Conservation (phyloP, 2,797 vertebrate species). For the Enteromius thamalakanensis region DNA sequence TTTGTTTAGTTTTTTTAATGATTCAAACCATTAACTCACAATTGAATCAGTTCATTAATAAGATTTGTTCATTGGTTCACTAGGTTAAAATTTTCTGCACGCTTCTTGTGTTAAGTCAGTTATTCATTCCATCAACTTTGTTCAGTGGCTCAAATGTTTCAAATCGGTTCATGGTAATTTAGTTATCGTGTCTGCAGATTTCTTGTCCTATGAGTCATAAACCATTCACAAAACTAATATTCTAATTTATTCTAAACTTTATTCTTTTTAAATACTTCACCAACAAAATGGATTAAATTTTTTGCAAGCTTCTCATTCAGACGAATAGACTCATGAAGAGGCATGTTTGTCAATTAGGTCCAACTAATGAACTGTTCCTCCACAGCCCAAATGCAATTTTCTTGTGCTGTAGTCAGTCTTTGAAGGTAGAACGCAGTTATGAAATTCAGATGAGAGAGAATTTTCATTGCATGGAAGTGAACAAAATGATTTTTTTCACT, state of each 20-base stretch:
- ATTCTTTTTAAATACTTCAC: neutral
- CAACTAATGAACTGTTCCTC: neutral
- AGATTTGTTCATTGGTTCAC: neutral
- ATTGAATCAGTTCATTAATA: neutral
- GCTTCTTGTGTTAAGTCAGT: neutral
- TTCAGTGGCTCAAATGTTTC: neutral
- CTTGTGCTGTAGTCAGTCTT: neutral
- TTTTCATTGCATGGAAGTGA: neutral
- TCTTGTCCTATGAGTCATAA: neutral
- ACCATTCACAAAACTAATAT: neutral
- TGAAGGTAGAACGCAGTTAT: neutral
- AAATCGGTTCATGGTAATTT: neutral
- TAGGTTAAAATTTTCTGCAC: neutral
- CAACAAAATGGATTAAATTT: neutral
- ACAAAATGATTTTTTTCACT: neutral
- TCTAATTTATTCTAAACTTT: neutral
- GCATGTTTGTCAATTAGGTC: neutral
- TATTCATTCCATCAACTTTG: neutral
- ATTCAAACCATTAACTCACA: neutral
- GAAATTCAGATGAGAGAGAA: neutral
- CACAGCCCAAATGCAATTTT: neutral
- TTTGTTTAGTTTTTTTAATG: neutral
- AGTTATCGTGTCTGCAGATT: neutral
- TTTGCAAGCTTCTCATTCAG: neutral
- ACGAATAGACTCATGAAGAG: neutral